A percentile compares a stretch with the other conserved stretches of the same genome.
phyloP scores from a whole-genome alignment of 1,140 invertebrate species.

The Anoplophora glabripennis region DNA sequence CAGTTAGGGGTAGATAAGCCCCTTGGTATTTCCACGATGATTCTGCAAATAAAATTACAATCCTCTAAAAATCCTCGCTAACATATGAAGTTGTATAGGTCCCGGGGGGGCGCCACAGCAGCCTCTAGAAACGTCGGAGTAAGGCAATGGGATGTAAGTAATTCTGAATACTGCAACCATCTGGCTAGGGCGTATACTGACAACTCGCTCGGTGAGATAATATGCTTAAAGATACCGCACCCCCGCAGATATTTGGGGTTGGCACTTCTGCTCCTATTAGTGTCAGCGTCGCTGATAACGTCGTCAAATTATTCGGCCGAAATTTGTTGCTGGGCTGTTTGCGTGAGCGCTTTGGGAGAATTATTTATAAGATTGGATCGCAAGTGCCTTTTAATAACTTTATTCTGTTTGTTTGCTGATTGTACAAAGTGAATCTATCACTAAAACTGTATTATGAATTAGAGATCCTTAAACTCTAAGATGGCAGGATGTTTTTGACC shows the following conservation, averaged over 20 bases:
- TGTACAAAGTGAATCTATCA: too few relatives aligned
- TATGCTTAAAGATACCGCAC: slow-evolving; percentile 35
- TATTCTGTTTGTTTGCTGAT: too few relatives aligned
- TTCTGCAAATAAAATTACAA: slow-evolving; percentile 17
- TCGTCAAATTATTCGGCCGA: slow-evolving; percentile 17
- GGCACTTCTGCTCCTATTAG: slow-evolving; percentile 26
- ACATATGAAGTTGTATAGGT: too few relatives aligned
- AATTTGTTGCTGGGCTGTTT: slow-evolving; percentile 12
- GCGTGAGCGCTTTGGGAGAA: background rate
- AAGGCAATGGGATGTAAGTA: slow-evolving; percentile 34
- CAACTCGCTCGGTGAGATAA: slow-evolving; percentile 31
- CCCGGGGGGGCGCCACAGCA: too few relatives aligned
- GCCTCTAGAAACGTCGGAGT: background rate
- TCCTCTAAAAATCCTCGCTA: slow-evolving; percentile 8
- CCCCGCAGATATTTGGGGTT: slow-evolving; percentile 19
- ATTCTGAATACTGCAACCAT: slow-evolving; percentile 21
- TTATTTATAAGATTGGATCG: too few relatives aligned
- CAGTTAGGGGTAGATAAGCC: too few relatives aligned
- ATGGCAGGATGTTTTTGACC: too few relatives aligned
- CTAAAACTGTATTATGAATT: too few relatives aligned
- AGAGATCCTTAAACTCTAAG: too few relatives aligned
- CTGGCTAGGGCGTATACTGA: slow-evolving; percentile 25
- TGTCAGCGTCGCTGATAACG: slow-evolving; percentile 6
- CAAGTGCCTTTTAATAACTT: too few relatives aligned
- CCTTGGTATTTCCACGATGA: background rate